A percentile compares a stretch with the other conserved stretches of the same genome.
Conservation (phyloP, 2,113 vertebrate species). For the Ictidomys tridecemlineatus region DNA sequence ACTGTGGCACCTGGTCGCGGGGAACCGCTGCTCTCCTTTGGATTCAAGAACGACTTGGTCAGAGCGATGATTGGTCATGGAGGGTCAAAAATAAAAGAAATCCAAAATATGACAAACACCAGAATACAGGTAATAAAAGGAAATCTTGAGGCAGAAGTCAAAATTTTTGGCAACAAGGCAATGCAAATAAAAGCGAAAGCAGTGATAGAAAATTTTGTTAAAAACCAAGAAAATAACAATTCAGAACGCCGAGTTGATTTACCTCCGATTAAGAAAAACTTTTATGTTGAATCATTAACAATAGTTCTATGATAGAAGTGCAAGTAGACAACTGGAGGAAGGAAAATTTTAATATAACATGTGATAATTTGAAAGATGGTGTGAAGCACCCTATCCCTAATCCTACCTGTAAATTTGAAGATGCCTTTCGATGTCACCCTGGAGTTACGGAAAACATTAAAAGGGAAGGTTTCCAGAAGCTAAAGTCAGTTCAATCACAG, state of each 20-base stretch:
- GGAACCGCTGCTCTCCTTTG: too few relatives aligned
- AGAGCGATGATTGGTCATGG: too few relatives aligned
- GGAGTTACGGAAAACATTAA: conserved; percentile 95
- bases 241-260: conserved; percentile 81
- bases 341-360: conserved; percentile 95
- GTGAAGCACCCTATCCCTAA: conserved; percentile 93
- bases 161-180: conserved; percentile 90
- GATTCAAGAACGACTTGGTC: too few relatives aligned
- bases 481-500: conserved; percentile 98
- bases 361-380: conserved; percentile 94
- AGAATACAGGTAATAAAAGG: conserved; percentile 91
- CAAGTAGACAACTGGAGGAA: conserved; percentile 94
- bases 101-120: too few relatives aligned
- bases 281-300: conserved; percentile 85
- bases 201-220: conserved; percentile 91
- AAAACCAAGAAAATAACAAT: conserved; percentile 70
- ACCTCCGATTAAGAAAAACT: too few relatives aligned
- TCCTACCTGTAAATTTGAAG: conserved; percentile 93
- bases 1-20: too few relatives aligned
- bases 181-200: conserved; percentile 93
- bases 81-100: too few relatives aligned
- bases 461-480: conserved; percentile 93
- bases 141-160: conserved; percentile 89
- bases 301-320: conserved; percentile 89
- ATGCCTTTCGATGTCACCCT: conserved; percentile 93